These are phyloP conservation scores for Bergia puertoricense DNA, from an alignment of 92 coral and sea anemone genomes.

Conservation along the genomic window DNA sequence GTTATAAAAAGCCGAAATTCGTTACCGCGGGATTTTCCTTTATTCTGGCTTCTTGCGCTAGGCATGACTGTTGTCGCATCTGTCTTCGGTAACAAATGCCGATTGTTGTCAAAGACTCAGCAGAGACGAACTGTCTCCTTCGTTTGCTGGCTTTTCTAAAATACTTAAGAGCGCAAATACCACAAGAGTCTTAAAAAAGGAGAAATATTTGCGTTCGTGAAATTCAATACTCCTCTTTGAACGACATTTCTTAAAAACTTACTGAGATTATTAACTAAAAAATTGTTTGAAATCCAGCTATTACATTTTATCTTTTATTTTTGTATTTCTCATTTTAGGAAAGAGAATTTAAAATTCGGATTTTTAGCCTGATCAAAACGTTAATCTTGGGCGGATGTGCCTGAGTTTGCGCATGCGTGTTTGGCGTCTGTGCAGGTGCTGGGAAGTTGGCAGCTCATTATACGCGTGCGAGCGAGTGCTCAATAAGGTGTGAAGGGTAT, in stretches of 20 bases:
- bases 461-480: conserved; percentile 68
- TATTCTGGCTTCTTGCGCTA: background rate
- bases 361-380: conserved; percentile 48
- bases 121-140: conserved; percentile 45
- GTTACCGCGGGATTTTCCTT: conserved; percentile 6
- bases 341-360: background rate
- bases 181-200: conserved; percentile 17
- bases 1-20: background rate
- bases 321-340: background rate
- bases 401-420: conserved; percentile 72
- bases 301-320: background rate
- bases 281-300: background rate
- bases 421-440: conserved; percentile 76
- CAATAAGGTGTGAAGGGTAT: conserved; percentile 96
- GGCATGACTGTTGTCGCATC: conserved; percentile 35
- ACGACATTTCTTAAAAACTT: background rate
- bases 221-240: background rate
- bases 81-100: conserved; percentile 16
- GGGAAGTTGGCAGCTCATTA: conserved; percentile 81
- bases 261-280: background rate
- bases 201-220: conserved; percentile 29
- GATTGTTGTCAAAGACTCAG: conserved; percentile 28
- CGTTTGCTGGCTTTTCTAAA: conserved; percentile 10
- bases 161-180: conserved; percentile 31
- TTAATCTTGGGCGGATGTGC: conserved; percentile 67